Base-by-base conservation (phyloP, 2,888 invertebrate species). In the Dynastes hyllus region DNA sequence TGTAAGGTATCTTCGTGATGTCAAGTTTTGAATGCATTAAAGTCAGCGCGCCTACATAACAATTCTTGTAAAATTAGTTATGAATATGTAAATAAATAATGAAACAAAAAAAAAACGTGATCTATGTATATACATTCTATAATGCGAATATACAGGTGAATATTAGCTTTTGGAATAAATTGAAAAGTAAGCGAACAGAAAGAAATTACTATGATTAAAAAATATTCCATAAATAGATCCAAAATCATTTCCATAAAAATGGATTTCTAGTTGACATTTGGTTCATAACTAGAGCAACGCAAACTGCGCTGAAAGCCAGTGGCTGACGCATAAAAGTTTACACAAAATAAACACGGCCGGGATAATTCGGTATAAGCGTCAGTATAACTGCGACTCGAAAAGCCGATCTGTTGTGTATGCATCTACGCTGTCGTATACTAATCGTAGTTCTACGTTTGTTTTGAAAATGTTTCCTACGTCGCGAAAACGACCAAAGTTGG, bases 71-170 rank as follows among this genome's bases (percentile, higher is more conserved):
- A 63, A 63, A 63, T 63, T 63, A 63, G 29, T 9, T 3, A 63
- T 63, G 32, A 63, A 63, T 63, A 63, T 63, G 27, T 63, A 63
- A 63, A 63, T 63, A 32, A 63, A 32, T 63, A 27, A 32, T 63
- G 16, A 22, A 61, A 53, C 55, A 11, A 29, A 13, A 32, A 22
- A 61, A 22, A 32, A 11, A 9, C 27, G 32, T 32, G 6, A 29
- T 29, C 29, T 13, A 61, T 13, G 11, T 16, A 29, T 16, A 8
- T 61, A 27, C 22, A 22, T 61, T 22, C 8, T 27, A 27, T 29
- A 32, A 29, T 63, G 22, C n/a, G 4, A 29, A 63, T 2, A 63
- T 63, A 63, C 2, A 32, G 13, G 8, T 32, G 27, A 27, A 61
- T 61, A 29, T 27, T 55, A 55, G 16, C 1, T 55, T 8, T 45